Percentiles rank a stretch among this genome's conserved stretches.
Evolutionary conservation across 2,888 invertebrate species (phyloP).

Genomic region (Criorhina ranunculi): DNA sequence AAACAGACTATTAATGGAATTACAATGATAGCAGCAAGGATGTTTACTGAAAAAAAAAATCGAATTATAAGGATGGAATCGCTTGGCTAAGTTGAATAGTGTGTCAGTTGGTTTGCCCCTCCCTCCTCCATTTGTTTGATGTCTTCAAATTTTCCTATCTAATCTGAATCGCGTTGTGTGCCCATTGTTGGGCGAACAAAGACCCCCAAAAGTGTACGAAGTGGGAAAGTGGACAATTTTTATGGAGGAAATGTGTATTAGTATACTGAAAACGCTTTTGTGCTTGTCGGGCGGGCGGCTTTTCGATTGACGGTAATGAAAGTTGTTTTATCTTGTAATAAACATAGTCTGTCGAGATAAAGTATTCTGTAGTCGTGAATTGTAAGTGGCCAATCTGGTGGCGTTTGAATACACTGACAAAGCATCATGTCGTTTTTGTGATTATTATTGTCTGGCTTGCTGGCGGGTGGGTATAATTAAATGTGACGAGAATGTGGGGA

Average conservation of each 20-base stretch:
- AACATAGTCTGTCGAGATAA: slow-evolving; percentile 24
- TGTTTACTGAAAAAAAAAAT: slow-evolving; percentile 20
- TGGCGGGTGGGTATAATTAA: neutral
- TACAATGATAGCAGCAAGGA: slow-evolving; percentile 36
- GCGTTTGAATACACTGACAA: neutral
- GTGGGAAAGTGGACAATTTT: slow-evolving; percentile 4
- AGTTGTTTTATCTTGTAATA: slow-evolving; percentile 28
- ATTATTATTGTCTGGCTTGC: neutral
- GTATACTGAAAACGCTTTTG: neutral
- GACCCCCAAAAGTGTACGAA: neutral
- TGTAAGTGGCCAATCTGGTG: slow-evolving; percentile 14
- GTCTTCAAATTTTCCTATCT: slow-evolving; percentile 18
- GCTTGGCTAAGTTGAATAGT: slow-evolving; percentile 11
- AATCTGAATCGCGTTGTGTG: slow-evolving; percentile 24
- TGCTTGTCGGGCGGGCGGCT: neutral
- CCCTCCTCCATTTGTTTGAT: no score
- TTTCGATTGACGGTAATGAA: slow-evolving; percentile 27
- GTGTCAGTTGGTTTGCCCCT: neutral
- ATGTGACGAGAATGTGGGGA: neutral
- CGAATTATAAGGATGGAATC: slow-evolving; percentile 14
- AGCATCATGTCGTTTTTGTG: neutral
- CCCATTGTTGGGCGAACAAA: slow-evolving; percentile 24
- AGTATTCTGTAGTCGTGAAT: slow-evolving; percentile 1
- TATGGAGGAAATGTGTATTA: slow-evolving; percentile 21
- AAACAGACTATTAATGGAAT: slow-evolving; percentile 46